These are phyloP conservation scores for Alviniconcha strummeri DNA, from an alignment of 2,888 invertebrate genomes.

Conservation along the genomic window DNA sequence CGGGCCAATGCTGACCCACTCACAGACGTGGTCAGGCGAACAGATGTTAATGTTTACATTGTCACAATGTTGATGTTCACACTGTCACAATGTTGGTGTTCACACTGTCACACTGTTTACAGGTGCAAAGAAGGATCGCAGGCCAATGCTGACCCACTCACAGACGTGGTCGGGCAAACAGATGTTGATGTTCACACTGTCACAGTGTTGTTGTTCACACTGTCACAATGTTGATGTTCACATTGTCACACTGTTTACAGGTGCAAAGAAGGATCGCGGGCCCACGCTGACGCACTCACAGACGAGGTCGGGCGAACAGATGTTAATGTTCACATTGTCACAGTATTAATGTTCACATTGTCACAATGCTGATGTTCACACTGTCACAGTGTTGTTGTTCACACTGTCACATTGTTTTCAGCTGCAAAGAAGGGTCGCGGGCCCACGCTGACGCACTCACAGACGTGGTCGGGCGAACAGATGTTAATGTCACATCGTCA, in stretches of 20 bases:
- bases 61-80: too few species aligned
- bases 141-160: too few species aligned
- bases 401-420: background rate
- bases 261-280: conserved; percentile 8
- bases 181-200: too few species aligned
- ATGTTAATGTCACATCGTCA: background rate
- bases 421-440: conserved; percentile 12
- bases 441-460: conserved; percentile 30
- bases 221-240: background rate
- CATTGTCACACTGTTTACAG: background rate
- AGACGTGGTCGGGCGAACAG: conserved; percentile 39
- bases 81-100: too few species aligned
- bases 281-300: conserved; percentile 32
- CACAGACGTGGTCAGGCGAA: conserved; percentile 40
- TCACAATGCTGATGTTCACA: too few species aligned
- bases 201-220: too few species aligned
- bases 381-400: background rate
- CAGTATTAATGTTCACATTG: too few species aligned
- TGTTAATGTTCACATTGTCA: background rate
- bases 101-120: too few species aligned
- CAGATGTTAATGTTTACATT: background rate
- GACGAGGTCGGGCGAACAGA: conserved; percentile 38
- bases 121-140: too few species aligned
- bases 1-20: conserved; percentile 19
- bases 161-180: too few species aligned